Base-by-base conservation (phyloP, 1,140 invertebrate species). In the Psilanteris sp. region DNA sequence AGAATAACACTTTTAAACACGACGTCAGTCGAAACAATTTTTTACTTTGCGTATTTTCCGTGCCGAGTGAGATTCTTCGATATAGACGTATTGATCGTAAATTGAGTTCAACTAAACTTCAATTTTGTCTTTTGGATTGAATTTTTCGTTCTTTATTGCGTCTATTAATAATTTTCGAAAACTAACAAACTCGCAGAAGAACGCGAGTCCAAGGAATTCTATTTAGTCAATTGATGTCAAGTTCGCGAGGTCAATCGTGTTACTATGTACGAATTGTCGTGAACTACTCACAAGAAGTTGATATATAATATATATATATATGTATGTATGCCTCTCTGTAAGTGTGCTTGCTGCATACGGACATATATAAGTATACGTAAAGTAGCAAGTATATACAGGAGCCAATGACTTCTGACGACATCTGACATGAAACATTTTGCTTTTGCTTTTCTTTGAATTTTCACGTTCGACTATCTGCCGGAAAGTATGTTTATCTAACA, bases 201-300 rank as follows among this genome's bases (percentile, higher is more conserved):
- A 31, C n/a, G 11, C 26, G 27, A 50, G 32, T 43, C 13, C 18
- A 54, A 27, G 7, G 34, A 61, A 66, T 72, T 75, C 70, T 64
- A 31, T 46, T 48, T 36, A 55, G 77, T 79, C 77, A 81, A 83
- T 83, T 78, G 78, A 64, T 78, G 79, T 81, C 77, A 80, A 83
- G 74, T 81, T 71, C 57, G 77, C 46, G 55, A 27, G 78, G 78
- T 80, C 79, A 80, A 78, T 79, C 75, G 64, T 22, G 72, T 81
- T 77, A 80, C 41, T 71, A 67, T 71, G 71, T 46, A 43, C 16
- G 57, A 72, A 78, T 50, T 11, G 36, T 55, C 15, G 59, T 67
- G 15, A 66, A 66, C 52, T 27, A 31, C 44, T 66, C 31, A 71
- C 6, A 11, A 29, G 8, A 18, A 55, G 15, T 36, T 43, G n/a